Conservation (phyloP, 2,888 invertebrate genomes). For the Lymantria monacha region DNA sequence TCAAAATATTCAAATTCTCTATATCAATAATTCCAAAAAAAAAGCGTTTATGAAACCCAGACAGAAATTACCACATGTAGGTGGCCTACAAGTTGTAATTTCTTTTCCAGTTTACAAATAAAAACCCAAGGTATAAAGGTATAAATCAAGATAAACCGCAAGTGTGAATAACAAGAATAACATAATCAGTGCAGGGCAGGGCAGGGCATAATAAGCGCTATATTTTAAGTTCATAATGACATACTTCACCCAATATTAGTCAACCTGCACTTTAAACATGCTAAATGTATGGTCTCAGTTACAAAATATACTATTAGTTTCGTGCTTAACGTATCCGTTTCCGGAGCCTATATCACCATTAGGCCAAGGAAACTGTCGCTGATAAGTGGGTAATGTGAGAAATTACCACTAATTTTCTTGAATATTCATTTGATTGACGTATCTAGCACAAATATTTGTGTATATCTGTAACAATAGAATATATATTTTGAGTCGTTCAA, state of each 20-base stretch:
- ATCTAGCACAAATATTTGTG: not conserved
- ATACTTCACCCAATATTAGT: not conserved
- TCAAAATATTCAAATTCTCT: too few species aligned
- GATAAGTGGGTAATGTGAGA: conserved; percentile 10
- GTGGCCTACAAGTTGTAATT: too few species aligned
- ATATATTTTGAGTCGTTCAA: not conserved
- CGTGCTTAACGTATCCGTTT: conserved; percentile 20
- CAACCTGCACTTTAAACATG: not conserved
- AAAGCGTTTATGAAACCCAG: not conserved
- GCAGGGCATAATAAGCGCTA: not conserved
- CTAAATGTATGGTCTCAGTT: conserved; percentile 1
- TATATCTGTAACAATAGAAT: not conserved
- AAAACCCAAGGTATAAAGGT: not conserved
- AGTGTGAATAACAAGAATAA: not conserved
- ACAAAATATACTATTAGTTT: conserved; percentile 17
- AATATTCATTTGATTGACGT: not conserved
- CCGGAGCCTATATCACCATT: conserved; percentile 14
- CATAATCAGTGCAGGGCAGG: too few species aligned
- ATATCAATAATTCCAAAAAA: too few species aligned
- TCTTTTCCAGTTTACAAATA: too few species aligned
- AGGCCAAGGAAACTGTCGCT: conserved; percentile 16
- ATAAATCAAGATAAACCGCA: not conserved
- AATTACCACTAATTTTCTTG: conserved; percentile 5
- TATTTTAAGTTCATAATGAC: not conserved
- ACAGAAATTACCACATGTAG: too few species aligned